These are phyloP conservation scores for Epirrhoe tristata DNA, from an alignment of 2,888 invertebrate species.

Conservation along the genomic window DNA sequence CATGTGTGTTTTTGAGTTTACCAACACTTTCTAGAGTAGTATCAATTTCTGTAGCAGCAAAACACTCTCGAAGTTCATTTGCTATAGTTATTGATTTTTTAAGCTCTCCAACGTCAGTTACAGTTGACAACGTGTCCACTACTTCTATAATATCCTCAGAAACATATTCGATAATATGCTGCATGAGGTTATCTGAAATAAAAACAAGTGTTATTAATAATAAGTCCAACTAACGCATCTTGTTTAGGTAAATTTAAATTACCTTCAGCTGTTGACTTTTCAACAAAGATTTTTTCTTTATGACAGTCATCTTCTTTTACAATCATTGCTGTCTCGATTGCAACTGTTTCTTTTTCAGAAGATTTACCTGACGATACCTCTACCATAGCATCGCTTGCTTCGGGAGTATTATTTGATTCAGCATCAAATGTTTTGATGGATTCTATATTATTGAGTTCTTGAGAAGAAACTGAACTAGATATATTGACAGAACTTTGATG, in stretches of 20 bases:
- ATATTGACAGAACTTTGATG: constrained; percentile 3
- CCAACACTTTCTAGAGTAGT: constrained; percentile 24
- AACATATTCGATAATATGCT: constrained; percentile 58
- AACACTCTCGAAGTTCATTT: constrained; percentile 53
- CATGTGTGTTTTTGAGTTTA: constrained; percentile 38
- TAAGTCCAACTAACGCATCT: background rate
- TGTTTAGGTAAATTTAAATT: background rate
- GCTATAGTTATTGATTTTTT: constrained; percentile 54
- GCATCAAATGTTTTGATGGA: background rate
- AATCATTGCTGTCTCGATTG: constrained; percentile 11
- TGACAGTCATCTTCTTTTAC: constrained; percentile 3
- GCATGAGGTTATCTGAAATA: constrained; percentile 54
- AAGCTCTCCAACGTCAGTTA: constrained; percentile 48
- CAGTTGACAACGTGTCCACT: constrained; percentile 48
- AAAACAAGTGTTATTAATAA: background rate
- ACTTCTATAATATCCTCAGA: constrained; percentile 51
- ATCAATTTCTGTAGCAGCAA: constrained; percentile 39
- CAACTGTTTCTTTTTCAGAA: background rate
- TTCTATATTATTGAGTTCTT: background rate
- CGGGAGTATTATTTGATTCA: background rate
- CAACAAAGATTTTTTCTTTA: constrained; percentile 15
- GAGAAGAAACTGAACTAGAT: background rate
- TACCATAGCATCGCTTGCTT: constrained; percentile 3
- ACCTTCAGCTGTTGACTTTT: constrained; percentile 19
- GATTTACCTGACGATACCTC: background rate